phyloP scores from a whole-genome alignment of 2,797 vertebrate genomes.

The Argyrosomus regius region DNA sequence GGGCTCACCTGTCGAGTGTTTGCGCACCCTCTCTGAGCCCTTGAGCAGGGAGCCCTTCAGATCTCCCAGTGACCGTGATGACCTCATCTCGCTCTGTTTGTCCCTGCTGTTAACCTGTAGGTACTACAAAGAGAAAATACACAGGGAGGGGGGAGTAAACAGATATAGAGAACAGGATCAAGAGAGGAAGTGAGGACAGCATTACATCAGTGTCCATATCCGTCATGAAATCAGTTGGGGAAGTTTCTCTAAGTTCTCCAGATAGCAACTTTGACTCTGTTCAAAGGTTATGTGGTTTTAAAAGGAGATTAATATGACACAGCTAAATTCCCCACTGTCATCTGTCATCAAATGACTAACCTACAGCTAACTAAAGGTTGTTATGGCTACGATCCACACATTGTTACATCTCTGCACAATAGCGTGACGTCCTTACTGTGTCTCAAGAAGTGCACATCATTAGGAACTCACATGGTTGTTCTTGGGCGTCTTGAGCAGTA shows the following conservation, averaged over 20 bases:
- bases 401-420: neutral
- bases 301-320: slow-evolving; percentile 14
- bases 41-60: slow-evolving; percentile 93
- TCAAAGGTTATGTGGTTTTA: slow-evolving; percentile 2
- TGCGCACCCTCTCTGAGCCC: slow-evolving; percentile 90
- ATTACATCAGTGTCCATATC: slow-evolving; percentile 51
- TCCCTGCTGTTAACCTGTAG: slow-evolving; percentile 91
- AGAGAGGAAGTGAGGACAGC: slow-evolving; percentile 33
- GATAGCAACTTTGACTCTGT: neutral
- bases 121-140: slow-evolving; percentile 76
- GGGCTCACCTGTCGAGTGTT: slow-evolving; percentile 91
- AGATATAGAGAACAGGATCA: slow-evolving; percentile 51
- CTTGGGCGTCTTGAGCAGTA: slow-evolving; percentile 90
- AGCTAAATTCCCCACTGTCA: neutral
- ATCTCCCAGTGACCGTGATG: slow-evolving; percentile 93
- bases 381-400: slow-evolving; percentile 2
- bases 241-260: slow-evolving; percentile 5
- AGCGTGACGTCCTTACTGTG: neutral
- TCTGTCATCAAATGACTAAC: neutral
- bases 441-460: neutral
- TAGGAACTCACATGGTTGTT: slow-evolving; percentile 88
- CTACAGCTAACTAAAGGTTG: neutral
- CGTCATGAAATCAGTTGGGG: slow-evolving; percentile 24
- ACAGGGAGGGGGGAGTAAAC: neutral
- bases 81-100: slow-evolving; percentile 93